Base-by-base conservation (phyloP, 2,797 vertebrate genomes). In the Diplodus puntazzo region DNA sequence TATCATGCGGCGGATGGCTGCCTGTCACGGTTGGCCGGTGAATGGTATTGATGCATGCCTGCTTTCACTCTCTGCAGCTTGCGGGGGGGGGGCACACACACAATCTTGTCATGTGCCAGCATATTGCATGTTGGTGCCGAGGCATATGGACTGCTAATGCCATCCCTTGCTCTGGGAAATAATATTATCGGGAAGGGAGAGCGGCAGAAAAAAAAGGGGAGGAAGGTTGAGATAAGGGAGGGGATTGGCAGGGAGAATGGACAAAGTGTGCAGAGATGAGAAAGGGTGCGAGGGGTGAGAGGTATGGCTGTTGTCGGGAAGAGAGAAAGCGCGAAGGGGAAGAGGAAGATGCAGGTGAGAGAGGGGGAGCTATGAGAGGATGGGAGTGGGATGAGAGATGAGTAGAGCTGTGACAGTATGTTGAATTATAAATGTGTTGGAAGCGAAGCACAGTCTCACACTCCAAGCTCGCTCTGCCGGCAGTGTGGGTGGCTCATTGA, bases 381-480 rank as follows among this genome's bases (percentile, higher is more conserved):
- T 25, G 13, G 50, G 59, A 69, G 49, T 23, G 54, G 60, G 76
- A 70, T 39, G 55, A 43, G 77, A 50, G 70, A 75, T 11, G 79
- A 76, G 80, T 71, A 34, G 82, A 63, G 83, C 82, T 73, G 87
- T 89, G 89, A 87, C 88, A 91, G 79, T 82, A 67, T 87, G 84
- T 81, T 93, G 87, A 93, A 93, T 93, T 90, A 93, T 93, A 88
- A 92, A 93, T 94, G 89, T 81, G 85, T 75, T 89, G 86, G 80
- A 93, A 89, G 91, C 60, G 68, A 81, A 79, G 84, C 82, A 39
- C 53, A 86, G 86, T 78, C 73, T 92, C 83, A 86, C 77, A 77
- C 87, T 85, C 77, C 14, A n/a, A 69, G 76, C 79, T 84, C 21
- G 7, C 64, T 76, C 73, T 75, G 84, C 75, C 84, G 82, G 81